Base-by-base conservation (phyloP, 1,140 invertebrate genomes). In the Harpegnathos saltator region DNA sequence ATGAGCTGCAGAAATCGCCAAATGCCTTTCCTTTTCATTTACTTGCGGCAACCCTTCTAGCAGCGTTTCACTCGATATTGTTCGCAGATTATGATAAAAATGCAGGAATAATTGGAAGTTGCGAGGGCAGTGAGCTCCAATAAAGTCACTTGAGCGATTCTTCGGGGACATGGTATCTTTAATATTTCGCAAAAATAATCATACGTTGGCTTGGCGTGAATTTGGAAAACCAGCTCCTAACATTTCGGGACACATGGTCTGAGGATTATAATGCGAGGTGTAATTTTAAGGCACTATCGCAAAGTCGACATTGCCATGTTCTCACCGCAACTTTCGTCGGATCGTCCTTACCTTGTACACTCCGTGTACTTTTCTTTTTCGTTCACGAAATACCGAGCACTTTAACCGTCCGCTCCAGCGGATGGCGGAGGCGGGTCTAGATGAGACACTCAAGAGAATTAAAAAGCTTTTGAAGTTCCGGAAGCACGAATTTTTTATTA, bases 401-500 rank as follows among this genome's bases (percentile, higher is more conserved):
- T 74, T 62, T 44, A 78, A 48, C 44, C 33, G 29, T 14, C 50
- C 54, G 62, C 12, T 66, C 22, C 65, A 11, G 12, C 0, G 48
- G 11, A 66, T 33, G 62, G 44, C 58, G 19, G 50, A 22, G 52
- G 63, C 14, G 59, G 62, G 48, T 68, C 84, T 19, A 61, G 66
- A 24, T 59, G 44, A 54, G 72, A 85, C 68, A 77, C 78, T 75
- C 71, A 62, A 77, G 66, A 80, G 86, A 88, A 90, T 90, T 89
- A 88, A 88, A 90, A 90, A 90, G 83, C 89, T 88, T 88, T 86
- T 73, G 80, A 85, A 83, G 66, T 80, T 61, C 78, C 82, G 86
- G 86, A 85, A 85, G 75, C 82, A 77, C 50, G 56, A 72, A 78
- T 82, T 85, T 85, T 85, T 87, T 82, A 82, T 82, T 72, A 77